Conservation (phyloP, 1,140 invertebrate genomes). For the Sesamia nonagrioides region DNA sequence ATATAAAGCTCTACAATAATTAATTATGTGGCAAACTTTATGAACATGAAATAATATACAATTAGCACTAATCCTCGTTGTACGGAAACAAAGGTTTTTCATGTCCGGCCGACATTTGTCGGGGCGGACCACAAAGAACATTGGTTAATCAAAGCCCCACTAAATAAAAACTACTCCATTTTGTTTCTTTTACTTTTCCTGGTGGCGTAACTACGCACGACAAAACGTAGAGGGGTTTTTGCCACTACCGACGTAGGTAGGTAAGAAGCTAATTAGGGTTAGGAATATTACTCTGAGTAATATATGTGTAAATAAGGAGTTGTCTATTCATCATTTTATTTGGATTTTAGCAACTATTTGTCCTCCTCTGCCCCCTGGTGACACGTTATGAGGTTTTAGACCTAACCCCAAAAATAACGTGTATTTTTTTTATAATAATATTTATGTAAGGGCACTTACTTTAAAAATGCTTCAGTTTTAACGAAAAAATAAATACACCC, state of each 20-base stretch:
- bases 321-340: too few relatives aligned
- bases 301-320: background rate
- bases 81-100: constrained; percentile 42
- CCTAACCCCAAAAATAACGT: too few relatives aligned
- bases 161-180: constrained; percentile 38
- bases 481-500: too few relatives aligned
- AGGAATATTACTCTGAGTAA: background rate
- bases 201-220: constrained; percentile 3
- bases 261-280: constrained; percentile 10
- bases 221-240: constrained; percentile 1
- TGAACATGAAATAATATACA: constrained; percentile 37
- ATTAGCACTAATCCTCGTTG: constrained; percentile 13
- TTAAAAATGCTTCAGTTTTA: too few relatives aligned
- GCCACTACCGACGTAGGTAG: background rate
- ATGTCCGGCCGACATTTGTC: constrained; percentile 33
- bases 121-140: constrained; percentile 32
- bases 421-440: too few relatives aligned
- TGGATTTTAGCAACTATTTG: too few relatives aligned
- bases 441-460: too few relatives aligned
- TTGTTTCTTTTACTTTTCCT: constrained; percentile 8
- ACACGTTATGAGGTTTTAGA: too few relatives aligned
- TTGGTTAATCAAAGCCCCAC: constrained; percentile 32
- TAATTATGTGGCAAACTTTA: background rate
- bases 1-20: constrained; percentile 7
- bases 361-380: too few relatives aligned